A percentile compares a stretch with the other conserved stretches of the same genome.
These are phyloP conservation scores for Tyrannus savana DNA, from an alignment of 2,113 vertebrate species.

Conservation along the genomic window DNA sequence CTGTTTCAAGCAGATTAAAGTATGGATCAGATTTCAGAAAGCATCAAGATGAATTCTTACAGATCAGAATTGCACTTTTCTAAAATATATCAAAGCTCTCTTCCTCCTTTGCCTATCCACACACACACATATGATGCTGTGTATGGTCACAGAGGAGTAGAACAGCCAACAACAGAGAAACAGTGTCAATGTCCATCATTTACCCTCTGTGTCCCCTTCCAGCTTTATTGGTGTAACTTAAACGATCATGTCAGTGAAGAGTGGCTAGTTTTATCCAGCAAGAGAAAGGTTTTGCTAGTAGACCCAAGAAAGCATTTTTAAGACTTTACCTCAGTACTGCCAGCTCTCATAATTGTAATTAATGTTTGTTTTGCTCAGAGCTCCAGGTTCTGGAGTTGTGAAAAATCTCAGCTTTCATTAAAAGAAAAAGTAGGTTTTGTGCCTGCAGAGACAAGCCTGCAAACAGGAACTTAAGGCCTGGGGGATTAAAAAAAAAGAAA, in stretches of 20 bases:
- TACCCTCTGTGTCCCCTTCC: not conserved
- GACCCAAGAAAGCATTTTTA: slow-evolving; percentile 1
- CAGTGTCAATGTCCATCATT: not conserved
- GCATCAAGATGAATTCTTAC: not conserved
- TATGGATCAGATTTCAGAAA: not conserved
- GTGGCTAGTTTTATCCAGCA: not conserved
- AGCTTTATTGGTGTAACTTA: not conserved
- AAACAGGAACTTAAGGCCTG: not conserved
- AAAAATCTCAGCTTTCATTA: slow-evolving; percentile 35
- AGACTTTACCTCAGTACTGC: not conserved
- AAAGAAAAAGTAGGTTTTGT: slow-evolving; percentile 5
- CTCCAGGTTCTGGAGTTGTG: slow-evolving; percentile 1
- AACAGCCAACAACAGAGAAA: not conserved
- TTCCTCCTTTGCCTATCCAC: not conserved
- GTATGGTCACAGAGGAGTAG: not conserved
- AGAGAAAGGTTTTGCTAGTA: not conserved
- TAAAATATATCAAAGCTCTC: not conserved
- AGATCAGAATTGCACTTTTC: not conserved
- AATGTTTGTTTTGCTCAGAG: slow-evolving; percentile 11
- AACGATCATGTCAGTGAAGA: not conserved
- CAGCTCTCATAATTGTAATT: not conserved
- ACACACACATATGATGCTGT: not conserved
- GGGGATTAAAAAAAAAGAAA: not conserved
- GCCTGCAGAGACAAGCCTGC: slow-evolving; percentile 29
- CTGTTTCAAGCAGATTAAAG: not conserved